Base-by-base conservation (phyloP, 92 coral and sea anemone genomes). In the Galaxea fascicularis region DNA sequence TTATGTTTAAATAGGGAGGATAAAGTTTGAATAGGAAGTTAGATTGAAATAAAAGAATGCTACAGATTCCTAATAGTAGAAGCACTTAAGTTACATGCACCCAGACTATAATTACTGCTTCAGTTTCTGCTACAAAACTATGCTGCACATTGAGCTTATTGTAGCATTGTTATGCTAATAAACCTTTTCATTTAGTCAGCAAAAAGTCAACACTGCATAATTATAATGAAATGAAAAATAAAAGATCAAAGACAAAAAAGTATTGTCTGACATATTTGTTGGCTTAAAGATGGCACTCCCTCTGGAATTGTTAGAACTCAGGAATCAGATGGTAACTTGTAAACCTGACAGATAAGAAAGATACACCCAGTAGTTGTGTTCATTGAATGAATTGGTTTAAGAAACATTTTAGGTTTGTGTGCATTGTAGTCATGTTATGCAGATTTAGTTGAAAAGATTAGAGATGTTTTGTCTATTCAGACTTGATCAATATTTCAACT, bases 321-420 rank as follows among this genome's bases (percentile, higher is more conserved):
- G 2, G 41, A 35, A 35, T 35, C 41, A 35, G 6, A 35, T 6
- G 2, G 6, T 35, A 35, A 35, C 41, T 35, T 35, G 3, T 35
- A 35, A 35, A 35, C 6, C 41, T 35, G 41, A 6, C 41, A 2
- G 41, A 35, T 35, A 35, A 35, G 41, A 35, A 35, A 35, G 41
- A 2, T 35, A 6, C 41, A 35, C 41, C 2, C 3, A 49, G 13
- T 49, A 10, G 17, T 11, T 70, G 74, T 14, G 13, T 9, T 52
- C 64, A 35, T 35, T 35, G 2, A 35, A 74, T 74, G 78, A 74
- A 74, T 54, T 74, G 78, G 78, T 74, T 74, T 16, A 74, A 74
- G 62, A 74, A 74, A 74, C 65, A 46, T 15, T 39, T 74, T 65
- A 74, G 78, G 78, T 74, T 74, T 74, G 78, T 74, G 20, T 8